A percentile compares a stretch with the other conserved stretches of the same genome.
phyloP scores from a whole-genome alignment of 2,888 invertebrate genomes.

The Andrena dorsata region DNA sequence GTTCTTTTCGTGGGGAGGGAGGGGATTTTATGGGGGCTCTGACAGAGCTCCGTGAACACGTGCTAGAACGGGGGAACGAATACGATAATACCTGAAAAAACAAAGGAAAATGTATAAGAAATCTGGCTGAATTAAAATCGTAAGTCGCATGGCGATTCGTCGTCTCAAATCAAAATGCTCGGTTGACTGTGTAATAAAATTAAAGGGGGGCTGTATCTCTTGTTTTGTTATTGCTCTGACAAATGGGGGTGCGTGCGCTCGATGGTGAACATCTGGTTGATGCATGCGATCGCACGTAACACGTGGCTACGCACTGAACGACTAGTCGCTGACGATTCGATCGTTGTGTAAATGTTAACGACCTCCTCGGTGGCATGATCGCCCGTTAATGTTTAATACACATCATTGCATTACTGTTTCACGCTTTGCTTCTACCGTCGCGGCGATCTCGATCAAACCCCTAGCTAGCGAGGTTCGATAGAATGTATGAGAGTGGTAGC shows the following conservation, averaged over 20 bases:
- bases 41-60: constrained; percentile 73
- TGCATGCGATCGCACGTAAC: constrained; percentile 51
- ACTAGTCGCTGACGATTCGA: constrained; percentile 44
- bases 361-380: constrained; percentile 1
- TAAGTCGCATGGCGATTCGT: not conserved
- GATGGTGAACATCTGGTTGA: constrained; percentile 12
- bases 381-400: constrained; percentile 28
- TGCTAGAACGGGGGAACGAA: constrained; percentile 68
- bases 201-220: not conserved
- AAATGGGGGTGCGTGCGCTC: not conserved
- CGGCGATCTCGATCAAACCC: not conserved
- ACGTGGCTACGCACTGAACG: constrained; percentile 45
- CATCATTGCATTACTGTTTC: constrained; percentile 13
- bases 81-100: constrained; percentile 79
- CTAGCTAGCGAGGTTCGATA: too few relatives aligned
- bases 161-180: not conserved
- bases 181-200: not conserved
- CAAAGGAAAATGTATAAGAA: constrained; percentile 73
- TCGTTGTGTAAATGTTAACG: constrained; percentile 6
- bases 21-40: constrained; percentile 11
- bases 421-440: constrained; percentile 9
- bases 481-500: too few relatives aligned
- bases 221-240: not conserved
- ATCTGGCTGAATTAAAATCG: constrained; percentile 21
- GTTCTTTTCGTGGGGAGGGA: not conserved